Conservation (phyloP, 2,888 invertebrate genomes). For the Cryptocephalus moraei region DNA sequence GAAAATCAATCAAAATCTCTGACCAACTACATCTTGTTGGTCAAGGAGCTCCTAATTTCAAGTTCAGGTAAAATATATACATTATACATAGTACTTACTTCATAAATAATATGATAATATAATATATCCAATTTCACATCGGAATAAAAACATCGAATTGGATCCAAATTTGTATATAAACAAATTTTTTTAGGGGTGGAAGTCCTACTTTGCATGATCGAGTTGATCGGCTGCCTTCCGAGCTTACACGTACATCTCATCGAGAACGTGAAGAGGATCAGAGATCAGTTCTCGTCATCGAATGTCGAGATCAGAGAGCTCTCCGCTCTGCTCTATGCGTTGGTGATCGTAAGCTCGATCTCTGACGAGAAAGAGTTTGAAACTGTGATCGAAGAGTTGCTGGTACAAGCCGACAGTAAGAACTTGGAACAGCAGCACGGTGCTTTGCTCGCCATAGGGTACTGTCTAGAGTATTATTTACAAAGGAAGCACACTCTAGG, state of each 20-base stretch:
- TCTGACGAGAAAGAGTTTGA: slow-evolving; percentile 45
- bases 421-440: slow-evolving; percentile 70
- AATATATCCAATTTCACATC: no score
- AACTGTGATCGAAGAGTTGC: slow-evolving; percentile 46
- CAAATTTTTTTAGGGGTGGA: slow-evolving; percentile 43
- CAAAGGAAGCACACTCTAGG: not conserved
- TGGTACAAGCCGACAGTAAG: slow-evolving; percentile 45
- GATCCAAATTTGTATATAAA: no score
- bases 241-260: slow-evolving; percentile 55
- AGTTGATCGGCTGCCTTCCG: slow-evolving; percentile 75
- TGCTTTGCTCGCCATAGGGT: slow-evolving; percentile 59
- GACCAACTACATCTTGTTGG: slow-evolving; percentile 56
- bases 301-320: slow-evolving; percentile 68
- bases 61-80: slow-evolving; percentile 47
- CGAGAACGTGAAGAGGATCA: slow-evolving; percentile 53
- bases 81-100: no score
- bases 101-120: no score
- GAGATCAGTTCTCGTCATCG: slow-evolving; percentile 51
- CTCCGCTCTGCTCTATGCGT: slow-evolving; percentile 63
- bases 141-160: no score
- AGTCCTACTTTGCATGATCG: slow-evolving; percentile 66
- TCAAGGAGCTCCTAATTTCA: slow-evolving; percentile 53
- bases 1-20: slow-evolving; percentile 31
- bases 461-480: slow-evolving; percentile 53
- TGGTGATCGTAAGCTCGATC: slow-evolving; percentile 50